A percentile compares a stretch with the other conserved stretches of the same genome.
phyloP scores from a whole-genome alignment of 2,113 vertebrate species.

The Ciconia stormi region DNA sequence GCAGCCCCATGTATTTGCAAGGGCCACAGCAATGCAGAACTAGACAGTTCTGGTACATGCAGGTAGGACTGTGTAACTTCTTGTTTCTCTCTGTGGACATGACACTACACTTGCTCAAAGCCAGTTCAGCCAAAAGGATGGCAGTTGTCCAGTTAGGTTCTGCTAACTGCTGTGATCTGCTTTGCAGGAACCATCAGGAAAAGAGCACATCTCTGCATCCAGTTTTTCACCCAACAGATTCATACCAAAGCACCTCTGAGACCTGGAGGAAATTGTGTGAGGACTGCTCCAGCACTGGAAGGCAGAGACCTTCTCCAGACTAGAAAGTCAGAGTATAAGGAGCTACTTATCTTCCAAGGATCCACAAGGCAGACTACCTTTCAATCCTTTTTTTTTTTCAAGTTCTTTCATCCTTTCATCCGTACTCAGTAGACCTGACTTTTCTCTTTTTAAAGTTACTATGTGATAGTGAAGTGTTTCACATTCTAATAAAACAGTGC shows the following conservation, averaged over 20 bases:
- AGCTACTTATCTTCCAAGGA: not conserved
- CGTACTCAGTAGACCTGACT: not conserved
- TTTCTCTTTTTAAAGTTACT: not conserved
- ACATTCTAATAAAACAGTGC: not conserved
- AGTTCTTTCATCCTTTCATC: not conserved
- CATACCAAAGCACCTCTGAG: not conserved
- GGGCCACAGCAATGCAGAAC: not conserved
- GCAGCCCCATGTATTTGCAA: not conserved
- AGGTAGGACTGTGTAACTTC: not conserved
- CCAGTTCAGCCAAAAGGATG: not conserved
- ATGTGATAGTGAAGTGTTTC: not conserved
- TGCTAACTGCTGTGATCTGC: not conserved
- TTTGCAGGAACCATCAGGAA: not conserved
- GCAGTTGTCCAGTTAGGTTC: not conserved
- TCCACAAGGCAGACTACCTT: not conserved
- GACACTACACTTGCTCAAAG: not conserved
- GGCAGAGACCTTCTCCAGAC: not conserved
- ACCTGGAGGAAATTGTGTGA: not conserved
- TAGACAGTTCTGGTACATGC: rapidly evolving
- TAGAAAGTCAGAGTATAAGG: not conserved
- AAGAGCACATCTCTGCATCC: not conserved
- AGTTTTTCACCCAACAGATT: not conserved
- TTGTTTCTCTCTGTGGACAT: not conserved
- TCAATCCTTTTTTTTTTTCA: not conserved
- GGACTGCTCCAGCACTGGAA: not conserved